phyloP scores from a whole-genome alignment of 2,888 invertebrate species.

The Scrobipalpa costella region DNA sequence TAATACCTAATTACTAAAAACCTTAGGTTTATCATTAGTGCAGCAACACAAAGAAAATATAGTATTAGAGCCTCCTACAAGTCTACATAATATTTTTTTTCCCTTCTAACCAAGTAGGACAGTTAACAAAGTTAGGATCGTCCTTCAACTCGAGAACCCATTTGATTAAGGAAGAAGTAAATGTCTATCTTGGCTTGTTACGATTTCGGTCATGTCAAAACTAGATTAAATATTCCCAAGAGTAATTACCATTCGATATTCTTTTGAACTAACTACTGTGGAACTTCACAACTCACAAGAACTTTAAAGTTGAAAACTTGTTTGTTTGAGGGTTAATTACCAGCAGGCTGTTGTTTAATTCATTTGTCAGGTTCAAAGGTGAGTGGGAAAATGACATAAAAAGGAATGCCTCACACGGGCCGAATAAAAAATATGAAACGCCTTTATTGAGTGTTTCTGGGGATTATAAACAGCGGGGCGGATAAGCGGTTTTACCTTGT shows the following conservation, averaged over 20 bases:
- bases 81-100: no score
- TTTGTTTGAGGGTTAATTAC: conserved; percentile 14
- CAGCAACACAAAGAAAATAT: no score
- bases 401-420: not conserved
- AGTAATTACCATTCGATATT: not conserved
- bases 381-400: conserved; percentile 6
- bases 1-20: no score
- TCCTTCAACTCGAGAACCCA: no score
- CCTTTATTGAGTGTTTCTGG: conserved; percentile 14
- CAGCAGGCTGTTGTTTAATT: not conserved
- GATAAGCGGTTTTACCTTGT: conserved; percentile 10
- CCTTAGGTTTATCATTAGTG: no score
- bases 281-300: not conserved
- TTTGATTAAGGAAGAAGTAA: not conserved
- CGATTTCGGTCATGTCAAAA: not conserved
- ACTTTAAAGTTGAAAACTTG: conserved; percentile 1
- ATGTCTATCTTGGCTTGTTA: not conserved
- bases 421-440: conserved; percentile 12
- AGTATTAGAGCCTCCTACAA: no score
- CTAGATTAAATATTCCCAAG: not conserved
- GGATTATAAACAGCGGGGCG: conserved; percentile 15
- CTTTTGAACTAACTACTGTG: not conserved
- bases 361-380: conserved; percentile 6
- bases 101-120: no score
- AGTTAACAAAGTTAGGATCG: no score